Evolutionary conservation across 1,140 invertebrate genomes (phyloP).

Genomic region (Drosophila simulans): DNA sequence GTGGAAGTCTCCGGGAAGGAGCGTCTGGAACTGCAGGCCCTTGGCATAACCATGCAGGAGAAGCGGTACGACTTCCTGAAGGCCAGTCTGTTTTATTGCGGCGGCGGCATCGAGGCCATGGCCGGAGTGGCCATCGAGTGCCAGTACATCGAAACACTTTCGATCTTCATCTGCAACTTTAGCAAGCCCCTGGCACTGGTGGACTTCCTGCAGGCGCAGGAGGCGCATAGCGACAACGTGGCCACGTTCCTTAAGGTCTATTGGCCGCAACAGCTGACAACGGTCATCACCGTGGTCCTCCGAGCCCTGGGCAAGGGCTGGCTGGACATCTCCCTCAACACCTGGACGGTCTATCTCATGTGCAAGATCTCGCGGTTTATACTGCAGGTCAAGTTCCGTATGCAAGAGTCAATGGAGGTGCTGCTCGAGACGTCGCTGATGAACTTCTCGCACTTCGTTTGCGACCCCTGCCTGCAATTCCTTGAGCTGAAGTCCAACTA

Average conservation of each 20-base stretch:
- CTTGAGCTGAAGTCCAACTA: slow-evolving; percentile 44
- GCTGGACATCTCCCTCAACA: slow-evolving; percentile 67
- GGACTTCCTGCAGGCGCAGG: slow-evolving; percentile 69
- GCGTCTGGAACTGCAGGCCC: slow-evolving; percentile 34
- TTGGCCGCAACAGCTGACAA: slow-evolving; percentile 69
- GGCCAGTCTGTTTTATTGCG: slow-evolving; percentile 65
- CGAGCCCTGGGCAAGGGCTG: slow-evolving; percentile 74
- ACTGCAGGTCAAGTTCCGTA: slow-evolving; percentile 74
- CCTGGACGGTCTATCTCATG: slow-evolving; percentile 71
- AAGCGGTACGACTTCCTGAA: slow-evolving; percentile 43
- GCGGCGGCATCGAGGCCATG: slow-evolving; percentile 71
- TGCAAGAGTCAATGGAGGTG: slow-evolving; percentile 80
- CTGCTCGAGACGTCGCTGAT: slow-evolving; percentile 61
- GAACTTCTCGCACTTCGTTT: slow-evolving; percentile 63
- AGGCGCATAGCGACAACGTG: slow-evolving; percentile 64
- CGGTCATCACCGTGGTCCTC: slow-evolving; percentile 58
- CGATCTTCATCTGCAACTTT: slow-evolving; percentile 62
- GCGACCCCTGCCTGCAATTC: slow-evolving; percentile 72
- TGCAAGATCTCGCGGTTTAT: slow-evolving; percentile 77
- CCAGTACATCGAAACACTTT: slow-evolving; percentile 64
- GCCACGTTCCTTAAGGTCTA: slow-evolving; percentile 66
- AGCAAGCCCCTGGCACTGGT: slow-evolving; percentile 58
- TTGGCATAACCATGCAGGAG: slow-evolving; percentile 44
- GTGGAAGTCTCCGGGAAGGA: slow-evolving; percentile 47
- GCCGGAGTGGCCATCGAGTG: slow-evolving; percentile 65